Evolutionary conservation across 2,797 vertebrate species (phyloP).

Genomic region (Eleutherodactylus coqui): DNA sequence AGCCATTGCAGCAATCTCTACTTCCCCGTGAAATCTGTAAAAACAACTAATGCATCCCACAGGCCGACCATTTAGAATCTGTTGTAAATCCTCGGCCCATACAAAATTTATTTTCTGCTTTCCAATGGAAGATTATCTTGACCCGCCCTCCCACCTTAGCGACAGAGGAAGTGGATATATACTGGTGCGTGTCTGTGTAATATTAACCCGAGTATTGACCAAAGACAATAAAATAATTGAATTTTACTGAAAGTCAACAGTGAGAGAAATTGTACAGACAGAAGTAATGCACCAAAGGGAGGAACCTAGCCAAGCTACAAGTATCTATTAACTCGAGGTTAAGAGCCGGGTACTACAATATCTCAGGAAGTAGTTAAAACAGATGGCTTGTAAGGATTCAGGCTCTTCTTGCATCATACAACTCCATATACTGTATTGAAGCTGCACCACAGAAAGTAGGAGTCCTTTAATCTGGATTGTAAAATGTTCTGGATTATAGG

Average conservation of each 20-base stretch:
- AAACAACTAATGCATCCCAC: conserved; percentile 29
- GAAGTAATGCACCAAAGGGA: conserved; percentile 30
- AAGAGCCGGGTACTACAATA: conserved; percentile 2
- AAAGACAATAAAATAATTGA: conserved; percentile 58
- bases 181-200: conserved; percentile 28
- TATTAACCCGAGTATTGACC: conserved; percentile 52
- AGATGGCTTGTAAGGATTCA: neutral
- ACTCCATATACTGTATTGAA: neutral
- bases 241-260: conserved; percentile 61
- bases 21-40: conserved; percentile 13
- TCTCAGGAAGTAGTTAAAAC: conserved; percentile 15
- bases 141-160: conserved; percentile 29
- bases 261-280: conserved; percentile 30
- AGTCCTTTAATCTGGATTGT: neutral
- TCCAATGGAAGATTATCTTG: conserved; percentile 29
- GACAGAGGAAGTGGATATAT: conserved; percentile 50
- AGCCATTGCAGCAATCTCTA: conserved; percentile 11
- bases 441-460: neutral
- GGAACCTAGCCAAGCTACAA: conserved; percentile 34
- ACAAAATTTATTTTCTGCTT: conserved; percentile 38
- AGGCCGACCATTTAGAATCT: conserved; percentile 25
- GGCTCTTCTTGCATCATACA: neutral
- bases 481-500: neutral
- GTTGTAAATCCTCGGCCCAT: conserved; percentile 25
- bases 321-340: conserved; percentile 43